Percentiles rank a stretch among this genome's conserved stretches.
Conservation (phyloP, 2,888 invertebrate genomes). For the Trichogramma dendrolimi region DNA sequence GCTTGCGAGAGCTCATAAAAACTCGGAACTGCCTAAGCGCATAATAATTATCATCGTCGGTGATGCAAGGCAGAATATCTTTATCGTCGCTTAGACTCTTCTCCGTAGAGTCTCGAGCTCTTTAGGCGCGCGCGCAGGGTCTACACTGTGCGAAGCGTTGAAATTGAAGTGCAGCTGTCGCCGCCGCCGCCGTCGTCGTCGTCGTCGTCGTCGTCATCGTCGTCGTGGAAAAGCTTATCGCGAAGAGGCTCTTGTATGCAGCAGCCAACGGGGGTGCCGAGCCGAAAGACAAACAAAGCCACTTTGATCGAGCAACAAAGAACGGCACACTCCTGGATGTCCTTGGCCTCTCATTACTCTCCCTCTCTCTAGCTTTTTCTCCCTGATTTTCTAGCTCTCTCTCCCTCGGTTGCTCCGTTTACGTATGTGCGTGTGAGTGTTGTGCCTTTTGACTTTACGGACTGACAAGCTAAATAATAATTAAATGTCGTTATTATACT, state of each 20-base stretch:
- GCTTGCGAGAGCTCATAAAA: no score
- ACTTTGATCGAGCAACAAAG: slow-evolving; percentile 37
- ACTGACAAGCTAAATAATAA: slow-evolving; percentile 41
- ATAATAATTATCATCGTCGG: no score
- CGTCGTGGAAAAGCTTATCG: slow-evolving; percentile 11
- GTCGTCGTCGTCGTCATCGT: no score
- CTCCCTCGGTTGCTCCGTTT: no score
- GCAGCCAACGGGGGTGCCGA: slow-evolving; percentile 14
- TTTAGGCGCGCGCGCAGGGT: no score
- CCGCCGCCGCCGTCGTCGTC: no score
- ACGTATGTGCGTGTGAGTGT: neutral
- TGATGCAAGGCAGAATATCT: no score
- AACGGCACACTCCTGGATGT: slow-evolving; percentile 28
- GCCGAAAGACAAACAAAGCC: slow-evolving; percentile 35
- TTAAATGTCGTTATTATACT: slow-evolving; percentile 34
- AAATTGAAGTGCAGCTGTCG: neutral
- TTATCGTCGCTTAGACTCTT: no score
- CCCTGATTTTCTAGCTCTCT: slow-evolving; percentile 3
- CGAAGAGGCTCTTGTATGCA: slow-evolving; percentile 7
- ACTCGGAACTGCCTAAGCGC: no score
- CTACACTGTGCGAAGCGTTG: neutral
- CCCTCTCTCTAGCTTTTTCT: slow-evolving; percentile 15
- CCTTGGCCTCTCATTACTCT: slow-evolving; percentile 6
- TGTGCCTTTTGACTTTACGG: slow-evolving; percentile 34
- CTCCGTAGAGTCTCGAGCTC: no score